A percentile compares a stretch with the other conserved stretches of the same genome.
Conservation (phyloP, 1,140 invertebrate genomes). For the Megathymus violae region DNA sequence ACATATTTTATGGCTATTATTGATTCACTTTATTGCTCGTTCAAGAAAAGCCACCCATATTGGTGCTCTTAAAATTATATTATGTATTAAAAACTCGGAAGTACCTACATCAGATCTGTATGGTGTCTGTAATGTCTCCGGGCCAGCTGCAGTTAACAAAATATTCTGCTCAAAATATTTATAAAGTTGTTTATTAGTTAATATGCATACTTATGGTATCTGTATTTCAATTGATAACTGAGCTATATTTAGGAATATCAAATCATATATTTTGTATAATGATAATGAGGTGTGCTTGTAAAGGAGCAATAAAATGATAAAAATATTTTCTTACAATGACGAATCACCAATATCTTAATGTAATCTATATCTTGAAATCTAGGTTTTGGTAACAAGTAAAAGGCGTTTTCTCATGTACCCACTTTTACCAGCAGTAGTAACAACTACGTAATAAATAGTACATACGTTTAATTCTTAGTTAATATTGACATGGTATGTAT, state of each 20-base stretch:
- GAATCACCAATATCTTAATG: not conserved
- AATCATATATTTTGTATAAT: slow-evolving; percentile 5
- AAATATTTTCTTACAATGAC: slow-evolving; percentile 8
- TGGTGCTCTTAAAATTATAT: slow-evolving; percentile 15
- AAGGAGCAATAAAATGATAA: slow-evolving; percentile 33
- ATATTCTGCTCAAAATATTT: slow-evolving; percentile 52
- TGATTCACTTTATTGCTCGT: slow-evolving; percentile 35
- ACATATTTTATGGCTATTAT: slow-evolving; percentile 9
- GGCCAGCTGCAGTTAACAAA: slow-evolving; percentile 61
- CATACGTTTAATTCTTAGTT: too few species aligned
- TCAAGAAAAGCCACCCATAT: slow-evolving; percentile 30
- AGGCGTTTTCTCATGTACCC: too few species aligned
- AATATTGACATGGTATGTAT: too few species aligned
- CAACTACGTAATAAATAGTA: too few species aligned
- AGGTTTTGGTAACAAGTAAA: too few species aligned
- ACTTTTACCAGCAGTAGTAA: too few species aligned
- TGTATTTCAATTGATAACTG: not conserved
- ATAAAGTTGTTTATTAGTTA: slow-evolving; percentile 21
- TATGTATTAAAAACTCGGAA: slow-evolving; percentile 39
- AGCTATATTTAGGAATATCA: slow-evolving; percentile 16
- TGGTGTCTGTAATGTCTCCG: slow-evolving; percentile 53
- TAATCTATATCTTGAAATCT: not conserved
- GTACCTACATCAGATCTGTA: slow-evolving; percentile 58
- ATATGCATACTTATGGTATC: slow-evolving; percentile 4
- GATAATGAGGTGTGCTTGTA: slow-evolving; percentile 33